These are phyloP conservation scores for Pachyramphus minor DNA, from an alignment of 2,113 vertebrate species.

Conservation along the genomic window DNA sequence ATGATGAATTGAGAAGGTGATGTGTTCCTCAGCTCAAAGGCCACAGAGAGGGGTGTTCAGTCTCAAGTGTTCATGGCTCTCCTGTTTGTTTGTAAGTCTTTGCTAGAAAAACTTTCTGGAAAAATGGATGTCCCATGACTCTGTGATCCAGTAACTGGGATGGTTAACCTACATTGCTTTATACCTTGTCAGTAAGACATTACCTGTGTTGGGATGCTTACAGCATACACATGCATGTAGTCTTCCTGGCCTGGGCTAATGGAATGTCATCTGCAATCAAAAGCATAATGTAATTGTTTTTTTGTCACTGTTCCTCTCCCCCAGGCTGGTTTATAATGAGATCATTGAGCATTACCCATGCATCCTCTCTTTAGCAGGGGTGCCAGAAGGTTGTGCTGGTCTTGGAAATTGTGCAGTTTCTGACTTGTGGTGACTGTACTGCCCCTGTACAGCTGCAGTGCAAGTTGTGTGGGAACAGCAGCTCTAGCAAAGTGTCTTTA, in stretches of 20 bases:
- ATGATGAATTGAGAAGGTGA: neutral
- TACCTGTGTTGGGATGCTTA: neutral
- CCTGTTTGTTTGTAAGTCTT: conserved; percentile 36
- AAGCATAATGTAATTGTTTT: neutral
- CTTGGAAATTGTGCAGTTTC: neutral
- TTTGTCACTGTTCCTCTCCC: neutral
- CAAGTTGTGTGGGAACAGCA: neutral
- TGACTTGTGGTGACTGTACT: neutral
- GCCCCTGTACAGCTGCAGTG: neutral
- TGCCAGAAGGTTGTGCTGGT: neutral
- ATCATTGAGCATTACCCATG: neutral
- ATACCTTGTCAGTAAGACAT: neutral
- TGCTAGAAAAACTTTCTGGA: neutral
- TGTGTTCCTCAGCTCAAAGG: neutral
- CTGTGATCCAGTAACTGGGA: neutral
- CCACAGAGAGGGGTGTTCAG: neutral
- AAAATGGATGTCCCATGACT: neutral
- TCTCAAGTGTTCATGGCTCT: neutral
- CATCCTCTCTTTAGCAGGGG: neutral
- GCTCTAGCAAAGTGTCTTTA: neutral
- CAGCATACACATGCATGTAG: neutral
- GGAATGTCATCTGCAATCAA: neutral
- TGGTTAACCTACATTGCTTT: neutral
- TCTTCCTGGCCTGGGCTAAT: neutral
- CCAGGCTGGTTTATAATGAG: neutral